Evolutionary conservation across 30 jellyfish, hydroid and myxozoan genomes (phyloP), one percentile per base, ranked within the genome.

Genomic region (Chrysaora quinquecirrha): DNA sequence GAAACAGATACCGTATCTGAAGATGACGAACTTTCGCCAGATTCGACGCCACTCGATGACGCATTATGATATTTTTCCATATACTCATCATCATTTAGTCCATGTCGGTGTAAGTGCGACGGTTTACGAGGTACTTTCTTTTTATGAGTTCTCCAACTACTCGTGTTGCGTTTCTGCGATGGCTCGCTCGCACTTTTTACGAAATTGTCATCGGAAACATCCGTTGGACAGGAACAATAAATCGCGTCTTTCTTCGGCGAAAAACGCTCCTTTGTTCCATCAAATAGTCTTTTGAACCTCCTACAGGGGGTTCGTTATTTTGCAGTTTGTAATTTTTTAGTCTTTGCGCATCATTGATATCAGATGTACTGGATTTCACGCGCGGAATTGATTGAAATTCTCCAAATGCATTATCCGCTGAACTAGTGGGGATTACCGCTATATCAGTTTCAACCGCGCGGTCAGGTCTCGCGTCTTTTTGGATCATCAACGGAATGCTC

Each of bases 21-120:
- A 2, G 97, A 89, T 22, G 95, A 82, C 48, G 91, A 75, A 35
- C 97, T 89, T 48, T 83, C 97, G 31, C 95, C 97, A 1, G 97
- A 89, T 54, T 89, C 97, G 34, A 89, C 84, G 24, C 97, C 97
- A 70, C 97, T 89, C 71, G 97, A 89, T 7, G 97, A 89, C 31
- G 90, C 83, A 66, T 76, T 73, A 32, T 88, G 38, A 30, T 89
- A 68, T 52, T 64, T 69, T 19, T 61, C 74, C 48, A 65, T 52
- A 50, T 34, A 75, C 19, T 74, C 79, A 29, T 71, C 83, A 63
- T 61, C 56, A 64, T 63, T 84, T 66, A 73, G 9, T 23, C 60
- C 93, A 0, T 74, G 32, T 71, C 83, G 87, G 48, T 50, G 72
- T 33, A 75, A 75, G 52, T 84, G 95, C 29, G 87, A 61, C 56